Conservation (phyloP, 2,113 vertebrate genomes). For the Hydrochoerus hydrochaeris region DNA sequence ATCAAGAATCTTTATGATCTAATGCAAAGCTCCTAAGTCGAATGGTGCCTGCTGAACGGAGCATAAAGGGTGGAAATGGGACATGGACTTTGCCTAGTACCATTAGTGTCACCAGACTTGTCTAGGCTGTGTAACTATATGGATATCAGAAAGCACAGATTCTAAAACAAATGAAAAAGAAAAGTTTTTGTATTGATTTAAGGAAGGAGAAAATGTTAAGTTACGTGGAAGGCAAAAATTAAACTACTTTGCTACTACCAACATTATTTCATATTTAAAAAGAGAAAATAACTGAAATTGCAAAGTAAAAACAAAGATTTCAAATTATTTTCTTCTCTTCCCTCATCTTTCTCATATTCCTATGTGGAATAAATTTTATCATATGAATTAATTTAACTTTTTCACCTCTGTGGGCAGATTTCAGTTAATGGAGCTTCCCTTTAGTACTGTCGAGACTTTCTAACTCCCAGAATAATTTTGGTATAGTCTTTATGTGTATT, state of each 20-base stretch:
- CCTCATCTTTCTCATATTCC: background rate
- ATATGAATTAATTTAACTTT: conserved; percentile 45
- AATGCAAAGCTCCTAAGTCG: background rate
- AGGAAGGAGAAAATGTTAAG: background rate
- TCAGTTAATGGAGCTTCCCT: background rate
- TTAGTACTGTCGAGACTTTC: background rate
- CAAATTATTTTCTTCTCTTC: background rate
- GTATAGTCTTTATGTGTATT: background rate
- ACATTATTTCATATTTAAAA: background rate
- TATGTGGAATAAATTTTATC: background rate
- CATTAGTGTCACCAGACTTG: background rate
- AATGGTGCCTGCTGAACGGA: too few species aligned
- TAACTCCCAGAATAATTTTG: background rate
- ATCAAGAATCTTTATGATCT: background rate
- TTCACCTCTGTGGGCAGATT: background rate
- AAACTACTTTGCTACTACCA: background rate
- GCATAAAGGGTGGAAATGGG: too few species aligned
- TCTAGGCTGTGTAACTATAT: background rate
- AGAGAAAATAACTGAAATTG: background rate
- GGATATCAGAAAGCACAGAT: background rate
- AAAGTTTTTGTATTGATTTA: background rate
- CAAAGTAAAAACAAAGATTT: background rate
- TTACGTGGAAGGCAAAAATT: background rate
- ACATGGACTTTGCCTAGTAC: rapidly evolving
- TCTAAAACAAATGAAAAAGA: background rate